These are phyloP conservation scores for Lonchura striata DNA, from an alignment of 2,113 vertebrate species.

Conservation along the genomic window DNA sequence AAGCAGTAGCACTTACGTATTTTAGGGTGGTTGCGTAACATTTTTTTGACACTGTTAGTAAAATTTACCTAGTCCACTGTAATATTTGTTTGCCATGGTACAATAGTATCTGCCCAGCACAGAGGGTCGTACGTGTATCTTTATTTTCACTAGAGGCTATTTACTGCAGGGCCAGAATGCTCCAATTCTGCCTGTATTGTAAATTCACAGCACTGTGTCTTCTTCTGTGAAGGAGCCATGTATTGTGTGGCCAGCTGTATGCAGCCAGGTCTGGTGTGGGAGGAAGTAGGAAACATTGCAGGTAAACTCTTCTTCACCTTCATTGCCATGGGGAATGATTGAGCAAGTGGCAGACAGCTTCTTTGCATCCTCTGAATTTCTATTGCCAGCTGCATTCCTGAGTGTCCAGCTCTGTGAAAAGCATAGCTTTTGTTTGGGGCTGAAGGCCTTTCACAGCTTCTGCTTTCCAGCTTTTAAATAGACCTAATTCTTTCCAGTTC, in stretches of 20 bases:
- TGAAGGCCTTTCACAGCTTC: background rate
- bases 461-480: constrained; percentile 9
- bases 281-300: background rate
- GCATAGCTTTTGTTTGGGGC: background rate
- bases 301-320: background rate
- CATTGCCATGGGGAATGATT: background rate
- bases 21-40: background rate
- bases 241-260: background rate
- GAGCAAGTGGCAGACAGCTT: background rate
- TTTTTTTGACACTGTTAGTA: background rate
- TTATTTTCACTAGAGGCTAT: background rate
- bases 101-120: background rate
- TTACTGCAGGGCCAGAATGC: background rate
- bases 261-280: background rate
- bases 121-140: background rate
- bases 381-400: constrained; percentile 4
- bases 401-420: background rate
- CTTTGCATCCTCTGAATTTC: background rate
- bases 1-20: background rate
- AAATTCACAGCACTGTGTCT: background rate
- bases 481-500: constrained; percentile 12
- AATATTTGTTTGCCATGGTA: background rate
- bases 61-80: background rate
- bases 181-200: background rate
- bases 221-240: fast-evolving